Evolutionary conservation across 64 coral and sea anemone genomes (phyloP).

Genomic region (Pocillopora verrucosa): DNA sequence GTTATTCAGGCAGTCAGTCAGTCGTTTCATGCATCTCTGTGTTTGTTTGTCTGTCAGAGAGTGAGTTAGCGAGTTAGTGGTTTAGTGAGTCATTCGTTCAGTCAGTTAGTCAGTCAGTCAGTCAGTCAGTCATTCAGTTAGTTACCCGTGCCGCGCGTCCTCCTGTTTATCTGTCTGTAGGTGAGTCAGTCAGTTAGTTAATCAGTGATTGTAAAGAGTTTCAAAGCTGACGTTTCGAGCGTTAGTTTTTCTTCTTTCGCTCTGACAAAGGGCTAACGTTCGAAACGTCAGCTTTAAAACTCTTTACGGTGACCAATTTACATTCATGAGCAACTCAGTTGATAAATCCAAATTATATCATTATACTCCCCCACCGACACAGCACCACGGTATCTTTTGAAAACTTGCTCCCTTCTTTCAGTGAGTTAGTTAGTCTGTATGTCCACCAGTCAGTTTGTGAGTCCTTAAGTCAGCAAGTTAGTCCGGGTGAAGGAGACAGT

Average conservation of each 20-base stretch:
- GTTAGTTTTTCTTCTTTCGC: too few relatives aligned
- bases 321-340: too few relatives aligned
- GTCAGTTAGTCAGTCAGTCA: slow-evolving; percentile 1
- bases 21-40: not conserved
- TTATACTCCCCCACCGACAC: too few relatives aligned
- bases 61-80: not conserved
- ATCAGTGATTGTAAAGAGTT: not conserved
- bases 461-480: not conserved
- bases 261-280: too few relatives aligned
- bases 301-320: too few relatives aligned
- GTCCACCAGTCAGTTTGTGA: not conserved
- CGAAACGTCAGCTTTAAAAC: too few relatives aligned
- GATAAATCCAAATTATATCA: too few relatives aligned
- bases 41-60: not conserved
- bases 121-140: not conserved
- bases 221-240: too few relatives aligned
- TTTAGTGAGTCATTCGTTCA: slow-evolving; percentile 9
- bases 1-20: not conserved
- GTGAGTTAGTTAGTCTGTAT: not conserved
- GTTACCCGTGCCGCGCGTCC: not conserved
- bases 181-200: not conserved
- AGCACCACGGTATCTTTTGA: too few relatives aligned
- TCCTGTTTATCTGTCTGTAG: not conserved
- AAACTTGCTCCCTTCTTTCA: too few relatives aligned
- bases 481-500: not conserved